Base-by-base conservation (phyloP, 1,140 invertebrate species). In the Macrocentrus cingulum region DNA sequence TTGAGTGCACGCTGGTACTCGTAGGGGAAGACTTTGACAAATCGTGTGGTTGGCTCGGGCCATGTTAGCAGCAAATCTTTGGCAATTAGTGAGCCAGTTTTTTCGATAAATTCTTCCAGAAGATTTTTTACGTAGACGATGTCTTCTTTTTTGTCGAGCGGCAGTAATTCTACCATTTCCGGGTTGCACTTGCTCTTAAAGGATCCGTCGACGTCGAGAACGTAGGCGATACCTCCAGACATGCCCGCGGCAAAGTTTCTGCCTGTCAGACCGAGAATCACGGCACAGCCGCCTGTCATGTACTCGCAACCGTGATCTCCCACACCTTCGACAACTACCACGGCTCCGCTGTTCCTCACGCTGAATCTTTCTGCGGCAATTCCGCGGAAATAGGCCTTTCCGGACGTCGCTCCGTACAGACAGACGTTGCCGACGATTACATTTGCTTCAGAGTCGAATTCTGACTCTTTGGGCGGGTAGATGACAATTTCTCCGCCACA, bases 221-320 rank as follows among this genome's bases (percentile, higher is more conserved):
- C 90, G 74, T 95, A 99, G 0, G 97, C 97, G 61, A 99, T 91
- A 62, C 97, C 97, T 59, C 96, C 95, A 66, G 91, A 95, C 95
- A 98, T 98, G 66, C 97, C 97, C 55, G 97, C 97, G 34, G 95
- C 97, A 82, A 99, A 99, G 83, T 99, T 99, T 54, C 95, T 82
- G 52, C 96, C 96, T 9, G 94, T 97, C n/a, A 90, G 81, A 4
- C 96, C 96, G 8, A 99, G 83, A 72, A 99, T 92, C 5, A 99
- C 81, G 56, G 91, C 91, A 59, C 84, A 82, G 59, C 96, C 96
- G 20, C 95, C 97, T 36, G 97, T 99, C 97, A 99, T 99, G 75
- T 99, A 99, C 81, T 99, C 97, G 84, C 97, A 99, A 22, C 95
- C 97, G 79, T 99, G 97, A 83, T 99, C 97, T 45, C 97, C 97